Evolutionary conservation across 2,888 invertebrate genomes (phyloP), one percentile per base, ranked within the genome.

Genomic region (Drosophila subsilvestris): DNA sequence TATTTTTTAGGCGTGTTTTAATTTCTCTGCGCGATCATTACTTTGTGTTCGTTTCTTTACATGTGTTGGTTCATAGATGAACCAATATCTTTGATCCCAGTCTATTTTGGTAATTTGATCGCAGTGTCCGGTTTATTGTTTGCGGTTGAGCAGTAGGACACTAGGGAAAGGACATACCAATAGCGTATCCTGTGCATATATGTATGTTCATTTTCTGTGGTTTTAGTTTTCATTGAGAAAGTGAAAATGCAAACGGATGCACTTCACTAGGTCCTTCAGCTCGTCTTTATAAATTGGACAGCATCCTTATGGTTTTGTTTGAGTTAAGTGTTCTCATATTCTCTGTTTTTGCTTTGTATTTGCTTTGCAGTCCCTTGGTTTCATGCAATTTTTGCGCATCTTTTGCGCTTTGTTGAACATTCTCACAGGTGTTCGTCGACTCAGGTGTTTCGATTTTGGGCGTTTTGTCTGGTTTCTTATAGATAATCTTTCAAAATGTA

Each of bases 141-240:
- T 80, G 74, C 66, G 71, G 42, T 59, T 69, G 48, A 66, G 76
- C 75, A 78, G 65, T 78, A 75, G 78, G 80, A 85, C 82, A 81
- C 75, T 79, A 29, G 65, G 63, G 50, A 73, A 70, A 54, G 65
- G 58, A 53, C 53, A 45, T 75, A 70, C 53, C 57, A 73, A 83
- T 77, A 83, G 76, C 76, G 84, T 71, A 83, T 86, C 86, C 86
- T 83, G 84, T 78, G 63, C 71, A 65, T 70, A 67, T 62, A 58
- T 43, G 48, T 62, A 68, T 54, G 43, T 47, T 51, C 29, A 53
- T 60, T 48, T 66, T 71, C 60, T 78, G 81, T 63, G 89, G 88
- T 89, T 83, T 89, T 85, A 63, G 68, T 83, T 89, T 89, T 83
- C 88, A 89, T 76, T 86, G 83, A 78, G 86, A 89, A 88, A 89